These are phyloP conservation scores for Pocillopora meandrina DNA, from an alignment of 92 coral and sea anemone genomes.

Conservation along the genomic window DNA sequence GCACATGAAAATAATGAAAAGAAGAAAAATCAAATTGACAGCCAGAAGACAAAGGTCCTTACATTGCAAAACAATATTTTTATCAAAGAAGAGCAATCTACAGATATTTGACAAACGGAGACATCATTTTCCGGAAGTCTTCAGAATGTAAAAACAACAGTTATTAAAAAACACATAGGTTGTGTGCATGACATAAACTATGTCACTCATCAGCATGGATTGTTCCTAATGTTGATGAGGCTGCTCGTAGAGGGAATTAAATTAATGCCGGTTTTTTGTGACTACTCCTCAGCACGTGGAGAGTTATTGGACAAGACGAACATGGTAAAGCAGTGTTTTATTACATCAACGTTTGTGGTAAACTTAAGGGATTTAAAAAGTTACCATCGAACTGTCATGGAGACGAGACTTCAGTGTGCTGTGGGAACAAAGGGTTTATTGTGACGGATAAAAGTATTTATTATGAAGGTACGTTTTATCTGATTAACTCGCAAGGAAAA, in stretches of 20 bases:
- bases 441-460: neutral
- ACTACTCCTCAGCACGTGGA: constrained; percentile 15
- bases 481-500: neutral
- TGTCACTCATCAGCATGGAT: too few species aligned
- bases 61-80: too few species aligned
- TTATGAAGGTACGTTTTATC: constrained; percentile 29
- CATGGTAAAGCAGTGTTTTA: neutral
- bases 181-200: too few species aligned
- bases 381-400: constrained; percentile 8
- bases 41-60: too few species aligned
- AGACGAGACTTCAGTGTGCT: neutral
- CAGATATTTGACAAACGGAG: too few species aligned
- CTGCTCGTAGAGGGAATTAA: too few species aligned
- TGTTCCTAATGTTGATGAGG: neutral
- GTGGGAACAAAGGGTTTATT: neutral
- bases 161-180: neutral
- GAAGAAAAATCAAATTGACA: too few species aligned
- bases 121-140: too few species aligned
- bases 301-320: constrained; percentile 7
- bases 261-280: neutral
- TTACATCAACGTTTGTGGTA: constrained; percentile 31
- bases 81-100: too few species aligned
- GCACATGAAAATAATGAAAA: too few species aligned
- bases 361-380: neutral
- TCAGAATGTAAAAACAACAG: too few species aligned